These are phyloP conservation scores for Thryonomys swinderianus DNA, from an alignment of 2,113 vertebrate species.

Conservation along the genomic window DNA sequence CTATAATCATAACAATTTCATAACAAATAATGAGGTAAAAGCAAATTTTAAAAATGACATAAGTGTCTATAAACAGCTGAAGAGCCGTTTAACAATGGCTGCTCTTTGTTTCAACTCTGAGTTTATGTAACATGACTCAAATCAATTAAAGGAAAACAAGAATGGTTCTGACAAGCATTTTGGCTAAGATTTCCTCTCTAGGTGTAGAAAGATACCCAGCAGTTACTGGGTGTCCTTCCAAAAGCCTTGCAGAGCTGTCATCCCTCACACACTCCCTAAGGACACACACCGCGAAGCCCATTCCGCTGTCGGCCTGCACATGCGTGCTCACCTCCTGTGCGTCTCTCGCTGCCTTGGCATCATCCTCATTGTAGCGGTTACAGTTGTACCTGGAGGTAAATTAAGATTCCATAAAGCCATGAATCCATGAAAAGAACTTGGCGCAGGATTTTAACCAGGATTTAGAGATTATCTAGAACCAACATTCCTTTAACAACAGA, in stretches of 20 bases:
- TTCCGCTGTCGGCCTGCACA: background rate
- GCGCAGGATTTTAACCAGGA: conserved; percentile 14
- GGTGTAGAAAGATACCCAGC: background rate
- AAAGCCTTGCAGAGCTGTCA: conserved; percentile 19
- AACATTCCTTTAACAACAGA: conserved; percentile 31
- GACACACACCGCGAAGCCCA: background rate
- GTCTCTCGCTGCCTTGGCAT: conserved; percentile 99
- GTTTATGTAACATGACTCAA: background rate
- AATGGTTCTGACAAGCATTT: background rate
- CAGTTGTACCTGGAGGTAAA: conserved; percentile 96
- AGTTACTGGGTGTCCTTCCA: background rate
- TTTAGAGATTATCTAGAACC: conserved; percentile 6
- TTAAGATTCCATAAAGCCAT: conserved; percentile 70
- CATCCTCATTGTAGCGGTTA: conserved; percentile 99
- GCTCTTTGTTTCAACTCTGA: background rate
- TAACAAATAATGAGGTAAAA: background rate
- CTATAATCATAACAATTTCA: background rate
- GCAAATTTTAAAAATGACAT: background rate
- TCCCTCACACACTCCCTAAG: background rate
- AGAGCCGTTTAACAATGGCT: conserved; percentile 11
- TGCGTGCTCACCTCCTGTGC: conserved; percentile 95
- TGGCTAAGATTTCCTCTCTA: background rate
- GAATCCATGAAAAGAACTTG: conserved; percentile 26
- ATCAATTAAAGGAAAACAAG: conserved; percentile 22
- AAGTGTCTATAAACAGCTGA: background rate